Conservation (phyloP, 1,140 invertebrate species). For the Formica selysi region DNA sequence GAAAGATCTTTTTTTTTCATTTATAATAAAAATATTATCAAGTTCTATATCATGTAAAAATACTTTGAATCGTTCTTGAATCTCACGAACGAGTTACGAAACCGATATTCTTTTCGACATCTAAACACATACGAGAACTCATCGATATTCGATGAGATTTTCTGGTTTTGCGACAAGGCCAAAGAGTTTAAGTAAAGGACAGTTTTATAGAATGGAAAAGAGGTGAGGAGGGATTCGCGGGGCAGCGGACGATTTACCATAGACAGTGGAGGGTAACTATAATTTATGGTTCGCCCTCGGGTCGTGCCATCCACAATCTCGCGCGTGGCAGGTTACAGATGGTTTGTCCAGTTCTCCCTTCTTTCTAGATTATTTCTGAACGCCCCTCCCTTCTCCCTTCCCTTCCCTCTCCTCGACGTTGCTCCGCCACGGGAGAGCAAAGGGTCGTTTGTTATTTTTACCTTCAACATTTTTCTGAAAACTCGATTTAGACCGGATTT, state of each 20-base stretch:
- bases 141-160: background rate
- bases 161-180: background rate
- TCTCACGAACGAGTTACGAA: background rate
- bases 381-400: background rate
- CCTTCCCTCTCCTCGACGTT: slow-evolving; percentile 2
- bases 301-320: slow-evolving; percentile 60
- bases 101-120: background rate
- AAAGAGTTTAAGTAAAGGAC: slow-evolving; percentile 38
- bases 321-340: slow-evolving; percentile 67
- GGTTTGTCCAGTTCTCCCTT: slow-evolving; percentile 62
- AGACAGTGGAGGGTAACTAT: slow-evolving; percentile 60
- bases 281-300: slow-evolving; percentile 60
- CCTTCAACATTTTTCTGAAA: slow-evolving; percentile 65
- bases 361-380: slow-evolving; percentile 68
- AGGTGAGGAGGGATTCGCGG: slow-evolving; percentile 5
- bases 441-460: slow-evolving; percentile 60
- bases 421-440: slow-evolving; percentile 1
- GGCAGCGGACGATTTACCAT: slow-evolving; percentile 50
- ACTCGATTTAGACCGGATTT: slow-evolving; percentile 59
- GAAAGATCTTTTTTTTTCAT: background rate
- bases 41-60: background rate
- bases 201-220: slow-evolving; percentile 27
- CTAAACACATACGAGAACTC: background rate
- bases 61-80: background rate
- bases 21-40: background rate